Conservation (phyloP, 1,140 invertebrate species). For the Papilio xuthus region DNA sequence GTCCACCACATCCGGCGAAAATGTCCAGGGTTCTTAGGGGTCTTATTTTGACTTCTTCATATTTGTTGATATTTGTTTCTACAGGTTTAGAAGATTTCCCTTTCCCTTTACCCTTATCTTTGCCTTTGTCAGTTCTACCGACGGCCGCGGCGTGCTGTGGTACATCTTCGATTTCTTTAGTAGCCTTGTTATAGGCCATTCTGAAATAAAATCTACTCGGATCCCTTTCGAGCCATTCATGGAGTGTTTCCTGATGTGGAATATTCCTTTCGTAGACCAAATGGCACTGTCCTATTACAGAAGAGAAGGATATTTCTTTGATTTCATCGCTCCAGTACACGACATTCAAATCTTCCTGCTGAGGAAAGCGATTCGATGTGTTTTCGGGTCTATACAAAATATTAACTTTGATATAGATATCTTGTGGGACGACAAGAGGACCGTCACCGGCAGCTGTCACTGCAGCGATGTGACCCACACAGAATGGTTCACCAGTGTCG, state of each 20-base stretch:
- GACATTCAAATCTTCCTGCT: constrained; percentile 87
- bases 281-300: constrained; percentile 69
- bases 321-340: constrained; percentile 91
- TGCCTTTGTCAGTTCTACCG: constrained; percentile 83
- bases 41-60: constrained; percentile 67
- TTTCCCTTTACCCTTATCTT: constrained; percentile 87
- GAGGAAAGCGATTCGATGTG: constrained; percentile 83
- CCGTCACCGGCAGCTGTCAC: constrained; percentile 82
- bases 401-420: constrained; percentile 86
- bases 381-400: constrained; percentile 91
- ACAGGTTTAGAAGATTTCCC: constrained; percentile 83
- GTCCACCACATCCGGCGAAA: constrained; percentile 94
- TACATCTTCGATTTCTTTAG: constrained; percentile 84
- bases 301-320: constrained; percentile 76
- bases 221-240: constrained; percentile 85
- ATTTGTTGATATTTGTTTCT: constrained; percentile 48
- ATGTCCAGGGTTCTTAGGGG: constrained; percentile 89
- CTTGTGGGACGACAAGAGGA: constrained; percentile 78
- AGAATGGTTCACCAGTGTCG: constrained; percentile 89
- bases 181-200: constrained; percentile 85
- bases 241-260: constrained; percentile 69
- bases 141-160: constrained; percentile 83
- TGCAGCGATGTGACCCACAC: constrained; percentile 85
- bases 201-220: constrained; percentile 90
- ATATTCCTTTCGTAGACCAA: constrained; percentile 73